A percentile compares a stretch with the other conserved stretches of the same genome.
Evolutionary conservation across 2,888 invertebrate genomes (phyloP).

Genomic region (Ochropacha duplaris): DNA sequence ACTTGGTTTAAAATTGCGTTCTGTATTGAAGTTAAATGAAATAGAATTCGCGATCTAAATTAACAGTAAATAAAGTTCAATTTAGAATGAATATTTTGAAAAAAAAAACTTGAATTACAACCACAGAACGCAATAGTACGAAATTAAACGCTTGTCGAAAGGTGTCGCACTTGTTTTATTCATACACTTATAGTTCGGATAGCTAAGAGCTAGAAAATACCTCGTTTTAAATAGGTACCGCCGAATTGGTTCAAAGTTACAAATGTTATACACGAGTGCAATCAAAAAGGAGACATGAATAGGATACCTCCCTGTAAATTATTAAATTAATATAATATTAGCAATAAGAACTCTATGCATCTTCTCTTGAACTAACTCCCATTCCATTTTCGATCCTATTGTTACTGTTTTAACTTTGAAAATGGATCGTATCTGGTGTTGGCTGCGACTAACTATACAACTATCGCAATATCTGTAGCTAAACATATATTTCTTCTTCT

Average conservation of each 20-base stretch:
- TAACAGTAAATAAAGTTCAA: background rate
- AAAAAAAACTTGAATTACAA: no score
- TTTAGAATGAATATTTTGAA: background rate
- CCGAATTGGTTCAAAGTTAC: background rate
- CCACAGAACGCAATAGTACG: background rate
- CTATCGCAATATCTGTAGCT: slow-evolving; percentile 12
- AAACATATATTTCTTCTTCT: slow-evolving; percentile 17
- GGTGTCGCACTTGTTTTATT: background rate
- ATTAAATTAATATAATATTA: slow-evolving; percentile 1
- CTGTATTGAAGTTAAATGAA: background rate
- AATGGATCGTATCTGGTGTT: slow-evolving; percentile 29
- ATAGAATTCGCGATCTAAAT: background rate
- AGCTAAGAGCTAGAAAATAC: background rate
- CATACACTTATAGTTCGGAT: background rate
- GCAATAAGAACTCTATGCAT: slow-evolving; percentile 6
- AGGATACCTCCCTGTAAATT: background rate
- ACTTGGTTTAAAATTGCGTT: background rate
- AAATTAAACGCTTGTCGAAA: background rate
- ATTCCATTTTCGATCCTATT: slow-evolving; percentile 19
- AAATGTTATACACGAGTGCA: background rate
- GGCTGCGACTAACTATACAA: slow-evolving; percentile 40
- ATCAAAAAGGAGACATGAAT: background rate
- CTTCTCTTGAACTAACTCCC: slow-evolving; percentile 16
- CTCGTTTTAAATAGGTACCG: background rate
- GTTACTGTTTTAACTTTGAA: slow-evolving; percentile 16